A percentile compares a stretch with the other conserved stretches of the same genome.
phyloP scores from a whole-genome alignment of 2,888 invertebrate genomes.

The Pinctada fucata region DNA sequence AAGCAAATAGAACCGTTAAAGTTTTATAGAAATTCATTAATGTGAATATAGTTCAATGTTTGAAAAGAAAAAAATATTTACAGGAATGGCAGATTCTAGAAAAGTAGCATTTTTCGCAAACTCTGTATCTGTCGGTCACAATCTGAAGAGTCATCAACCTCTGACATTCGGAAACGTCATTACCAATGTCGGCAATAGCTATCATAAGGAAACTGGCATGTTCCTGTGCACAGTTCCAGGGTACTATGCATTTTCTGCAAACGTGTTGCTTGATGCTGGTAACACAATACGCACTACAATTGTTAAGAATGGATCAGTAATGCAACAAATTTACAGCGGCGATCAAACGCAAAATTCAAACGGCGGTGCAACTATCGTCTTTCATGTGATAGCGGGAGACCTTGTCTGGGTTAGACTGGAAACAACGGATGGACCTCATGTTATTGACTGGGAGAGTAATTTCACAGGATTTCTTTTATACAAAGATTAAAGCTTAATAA shows the following conservation, averaged over 20 bases:
- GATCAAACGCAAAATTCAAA: background rate
- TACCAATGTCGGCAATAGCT: background rate
- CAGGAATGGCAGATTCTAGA: no score
- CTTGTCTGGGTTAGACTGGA: constrained; percentile 5
- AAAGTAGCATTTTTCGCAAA: constrained; percentile 8
- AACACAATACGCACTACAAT: background rate
- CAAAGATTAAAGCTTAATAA: background rate
- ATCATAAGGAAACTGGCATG: background rate
- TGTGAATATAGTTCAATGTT: no score
- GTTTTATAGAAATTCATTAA: no score
- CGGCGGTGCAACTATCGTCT: background rate
- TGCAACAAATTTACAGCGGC: constrained; percentile 1
- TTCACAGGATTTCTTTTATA: constrained; percentile 12
- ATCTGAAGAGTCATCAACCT: background rate
- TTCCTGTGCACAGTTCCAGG: background rate
- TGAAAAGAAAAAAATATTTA: no score
- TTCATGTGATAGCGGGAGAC: constrained; percentile 8
- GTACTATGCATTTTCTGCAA: no score
- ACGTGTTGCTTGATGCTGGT: no score
- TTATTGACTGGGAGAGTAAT: constrained; percentile 6
- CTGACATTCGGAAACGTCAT: constrained; percentile 4
- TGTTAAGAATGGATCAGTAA: background rate
- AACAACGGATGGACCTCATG: background rate
- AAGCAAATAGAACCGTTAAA: no score
- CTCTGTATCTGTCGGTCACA: background rate